Base-by-base conservation (phyloP, 2,888 invertebrate species). In the Dicyrtoma fusca region DNA sequence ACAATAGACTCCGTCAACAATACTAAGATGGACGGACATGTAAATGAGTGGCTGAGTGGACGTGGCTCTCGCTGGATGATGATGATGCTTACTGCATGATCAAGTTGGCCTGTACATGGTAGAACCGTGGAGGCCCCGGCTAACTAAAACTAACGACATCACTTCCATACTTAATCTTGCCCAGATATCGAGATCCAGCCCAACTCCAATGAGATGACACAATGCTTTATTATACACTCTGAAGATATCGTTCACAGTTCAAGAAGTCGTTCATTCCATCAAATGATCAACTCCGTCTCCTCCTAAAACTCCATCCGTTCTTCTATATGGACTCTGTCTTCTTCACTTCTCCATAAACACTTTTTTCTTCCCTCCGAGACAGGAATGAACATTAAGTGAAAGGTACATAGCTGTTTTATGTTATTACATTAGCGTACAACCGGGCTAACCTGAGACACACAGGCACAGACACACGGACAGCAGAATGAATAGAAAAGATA, bases 181-280 rank as follows among this genome's bases (percentile, higher is more conserved):
- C 61, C 42, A 44, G 44, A 17, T 61, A n/a, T 19, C 19, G 19
- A 53, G 17, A 53, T 53, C 61, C 61, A 61, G 61, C 61, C 61
- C 42, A 17, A 42, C 17, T 61, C 42, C 21, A 19, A 61, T 61
- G 61, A 61, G 61, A 42, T 61, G 61, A 61, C 61, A 61, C 19
- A 44, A 44, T 44, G 44, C 19, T 61, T 61, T 61, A 44, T 61
- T 61, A 21, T 44, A 44, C 19, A 44, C 17, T 17, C 34, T 34
- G 4, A 34, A 34, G 34, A 26, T n/a, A 26, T 59, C 34, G 34
- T 34, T 59, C 59, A 59, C 59, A 55, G 55, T 55, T 55, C 55
- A 5, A 55, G 23, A 55, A 55, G 55, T 55, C 55, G 21, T 55
- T 55, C 55, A 55, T 55, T 55, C 23, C 23, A 23, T 55, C 55